Evolutionary conservation across 2,797 vertebrate genomes (phyloP), one percentile per base, ranked within the genome.

Genomic region (Centropyge bicolor): DNA sequence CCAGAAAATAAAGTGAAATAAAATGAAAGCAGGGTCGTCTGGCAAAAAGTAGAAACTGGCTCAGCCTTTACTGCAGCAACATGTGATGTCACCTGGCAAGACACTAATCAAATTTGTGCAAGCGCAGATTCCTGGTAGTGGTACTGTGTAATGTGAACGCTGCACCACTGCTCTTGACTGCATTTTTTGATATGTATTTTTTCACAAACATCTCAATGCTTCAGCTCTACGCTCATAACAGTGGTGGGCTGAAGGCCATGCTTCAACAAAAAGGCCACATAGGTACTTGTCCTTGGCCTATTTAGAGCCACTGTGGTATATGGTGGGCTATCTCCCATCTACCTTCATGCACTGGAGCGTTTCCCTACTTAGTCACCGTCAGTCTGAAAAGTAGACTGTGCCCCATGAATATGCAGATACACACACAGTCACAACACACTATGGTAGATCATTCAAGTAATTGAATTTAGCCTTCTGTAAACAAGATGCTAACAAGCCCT

Each of bases 401-500:
- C 55, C 57, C 17, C 20, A 24, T 71, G 54, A 85, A 54, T 67
- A 75, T 51, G 27, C 73, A 60, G 38, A 49, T 7, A 24, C 12
- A 62, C 70, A 36, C 52, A 52, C 45, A 55, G 48, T 22, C 59
- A 22, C n/a, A 68, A 75, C 63, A 54, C 70, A 74, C 40, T 40
- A 13, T 12, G 19, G 38, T 57, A 45, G 31, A 78, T 88, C 61
- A 74, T 84, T 73, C 83, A 60, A 27, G 52, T 89, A 82, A 92
- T 81, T 87, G 43, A 87, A 85, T 86, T 83, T 59, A 68, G 51
- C 52, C 64, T 73, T 56, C 60, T 84, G 74, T 82, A 85, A 91
- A 91, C 82, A 88, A 78, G 81, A 76, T 6, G 41, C 78, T 84
- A 85, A 92, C 76, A 84, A 76, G 78, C 72, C 82, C 83, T 74